Conservation (phyloP, 2,888 invertebrate species). For the Trisateles emortualis region DNA sequence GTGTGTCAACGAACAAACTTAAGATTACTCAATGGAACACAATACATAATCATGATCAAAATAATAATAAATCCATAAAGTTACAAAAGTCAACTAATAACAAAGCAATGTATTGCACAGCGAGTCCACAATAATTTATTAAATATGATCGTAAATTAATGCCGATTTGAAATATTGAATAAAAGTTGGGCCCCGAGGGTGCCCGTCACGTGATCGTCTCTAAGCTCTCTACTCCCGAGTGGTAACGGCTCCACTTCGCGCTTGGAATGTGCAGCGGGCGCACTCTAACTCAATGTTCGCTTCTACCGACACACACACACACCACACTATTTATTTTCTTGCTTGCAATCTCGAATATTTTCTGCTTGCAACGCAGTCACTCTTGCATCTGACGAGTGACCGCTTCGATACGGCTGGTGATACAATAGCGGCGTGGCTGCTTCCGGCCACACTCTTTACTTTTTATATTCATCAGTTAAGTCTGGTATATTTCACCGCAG, state of each 20-base stretch:
- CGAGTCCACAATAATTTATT: slow-evolving; percentile 81
- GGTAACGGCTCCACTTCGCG: slow-evolving; percentile 41
- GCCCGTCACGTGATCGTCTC: slow-evolving; percentile 37
- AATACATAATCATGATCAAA: slow-evolving; percentile 49
- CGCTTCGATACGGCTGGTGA: slow-evolving; percentile 27
- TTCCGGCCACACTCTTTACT: slow-evolving; percentile 7
- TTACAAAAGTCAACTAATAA: slow-evolving; percentile 81
- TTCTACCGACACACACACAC: slow-evolving; percentile 35
- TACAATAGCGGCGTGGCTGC: slow-evolving; percentile 12
- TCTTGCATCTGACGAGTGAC: slow-evolving; percentile 34
- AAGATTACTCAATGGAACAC: slow-evolving; percentile 57
- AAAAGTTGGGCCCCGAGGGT: slow-evolving; percentile 31
- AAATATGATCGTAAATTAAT: slow-evolving; percentile 70
- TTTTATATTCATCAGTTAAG: slow-evolving; percentile 21
- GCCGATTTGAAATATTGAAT: slow-evolving; percentile 57
- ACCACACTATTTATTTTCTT: slow-evolving; percentile 23
- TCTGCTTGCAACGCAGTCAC: slow-evolving; percentile 8
- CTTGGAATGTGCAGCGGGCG: slow-evolving; percentile 34
- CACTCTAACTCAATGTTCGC: slow-evolving; percentile 29
- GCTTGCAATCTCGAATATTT: slow-evolving; percentile 12
- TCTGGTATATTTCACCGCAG: slow-evolving; percentile 41
- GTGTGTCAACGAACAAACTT: slow-evolving; percentile 48
- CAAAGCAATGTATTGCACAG: slow-evolving; percentile 85
- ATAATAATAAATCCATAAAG: slow-evolving; percentile 61
- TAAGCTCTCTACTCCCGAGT: slow-evolving; percentile 29